Evolutionary conservation across 2,888 invertebrate genomes (phyloP).

Genomic region (Cosmia trapezina): DNA sequence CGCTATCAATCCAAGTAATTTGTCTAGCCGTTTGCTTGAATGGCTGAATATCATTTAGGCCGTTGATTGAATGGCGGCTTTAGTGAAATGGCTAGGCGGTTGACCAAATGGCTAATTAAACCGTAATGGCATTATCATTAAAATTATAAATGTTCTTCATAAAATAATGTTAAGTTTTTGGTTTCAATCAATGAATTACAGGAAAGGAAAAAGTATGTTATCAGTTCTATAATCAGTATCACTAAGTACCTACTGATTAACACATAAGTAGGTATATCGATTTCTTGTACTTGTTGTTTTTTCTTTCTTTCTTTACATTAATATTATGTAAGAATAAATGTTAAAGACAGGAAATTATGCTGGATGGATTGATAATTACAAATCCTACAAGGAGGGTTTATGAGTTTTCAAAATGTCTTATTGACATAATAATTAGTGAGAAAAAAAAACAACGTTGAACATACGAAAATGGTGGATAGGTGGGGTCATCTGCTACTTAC

Average conservation of each 20-base stretch:
- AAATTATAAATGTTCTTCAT: slow-evolving; percentile 3
- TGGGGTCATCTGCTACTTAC: no score
- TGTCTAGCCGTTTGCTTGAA: no score
- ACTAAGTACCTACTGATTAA: slow-evolving; percentile 33
- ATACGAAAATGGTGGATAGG: no score
- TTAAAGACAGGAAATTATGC: slow-evolving; percentile 32
- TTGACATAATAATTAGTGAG: not conserved
- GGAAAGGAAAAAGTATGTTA: slow-evolving; percentile 21
- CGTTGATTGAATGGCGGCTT: no score
- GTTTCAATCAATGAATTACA: slow-evolving; percentile 14
- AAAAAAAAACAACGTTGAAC: not conserved
- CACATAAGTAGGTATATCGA: slow-evolving; percentile 19
- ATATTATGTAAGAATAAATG: slow-evolving; percentile 33
- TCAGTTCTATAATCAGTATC: slow-evolving; percentile 29
- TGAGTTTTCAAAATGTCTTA: not conserved
- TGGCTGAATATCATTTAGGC: no score
- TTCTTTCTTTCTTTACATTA: slow-evolving; percentile 31
- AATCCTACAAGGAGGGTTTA: slow-evolving; percentile 13
- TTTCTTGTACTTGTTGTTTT: no score
- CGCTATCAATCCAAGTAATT: no score
- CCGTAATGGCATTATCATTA: not conserved
- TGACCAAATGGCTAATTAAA: no score
- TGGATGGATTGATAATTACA: slow-evolving; percentile 19
- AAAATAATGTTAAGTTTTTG: not conserved
- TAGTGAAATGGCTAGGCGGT: no score